Evolutionary conservation across 2,113 vertebrate genomes (phyloP).

Genomic region (Clinocottus analis): DNA sequence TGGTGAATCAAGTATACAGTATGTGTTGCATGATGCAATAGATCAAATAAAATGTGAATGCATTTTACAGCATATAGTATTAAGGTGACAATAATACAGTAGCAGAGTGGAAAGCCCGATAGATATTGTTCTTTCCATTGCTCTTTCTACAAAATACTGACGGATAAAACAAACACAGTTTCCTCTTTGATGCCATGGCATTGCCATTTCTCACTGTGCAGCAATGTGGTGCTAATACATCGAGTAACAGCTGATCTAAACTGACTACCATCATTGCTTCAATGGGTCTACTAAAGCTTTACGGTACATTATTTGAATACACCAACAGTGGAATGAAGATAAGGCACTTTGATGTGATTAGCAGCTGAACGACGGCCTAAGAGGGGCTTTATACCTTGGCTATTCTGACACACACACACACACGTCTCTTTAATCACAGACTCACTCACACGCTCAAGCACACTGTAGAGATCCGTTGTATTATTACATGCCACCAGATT

Average conservation of each 20-base stretch:
- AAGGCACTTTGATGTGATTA: slow-evolving; percentile 79
- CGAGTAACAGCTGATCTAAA: slow-evolving; percentile 34
- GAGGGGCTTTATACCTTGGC: slow-evolving; percentile 43
- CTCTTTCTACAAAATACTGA: slow-evolving; percentile 50
- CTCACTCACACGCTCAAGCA: slow-evolving; percentile 8
- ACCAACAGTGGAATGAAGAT: slow-evolving; percentile 46
- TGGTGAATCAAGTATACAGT: slow-evolving; percentile 33
- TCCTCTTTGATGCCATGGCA: slow-evolving; percentile 37
- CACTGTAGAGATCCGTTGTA: slow-evolving; percentile 16
- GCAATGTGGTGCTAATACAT: slow-evolving; percentile 37
- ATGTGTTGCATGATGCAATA: slow-evolving; percentile 42
- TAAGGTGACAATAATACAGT: slow-evolving; percentile 40
- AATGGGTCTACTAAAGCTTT: slow-evolving; percentile 45
- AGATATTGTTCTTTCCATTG: slow-evolving; percentile 10
- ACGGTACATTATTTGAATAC: slow-evolving; percentile 53
- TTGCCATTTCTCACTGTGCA: slow-evolving; percentile 32
- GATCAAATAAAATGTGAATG: slow-evolving; percentile 39
- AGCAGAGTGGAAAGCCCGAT: slow-evolving; percentile 28
- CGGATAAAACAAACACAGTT: slow-evolving; percentile 30
- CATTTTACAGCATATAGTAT: slow-evolving; percentile 50
- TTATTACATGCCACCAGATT: slow-evolving; percentile 49
- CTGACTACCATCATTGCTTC: slow-evolving; percentile 32
- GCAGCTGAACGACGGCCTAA: slow-evolving; percentile 68
- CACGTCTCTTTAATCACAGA: neutral
- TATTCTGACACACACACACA: slow-evolving; percentile 3